Conservation (phyloP, 2,888 invertebrate genomes). For the Drosophila flavopinicola region DNA sequence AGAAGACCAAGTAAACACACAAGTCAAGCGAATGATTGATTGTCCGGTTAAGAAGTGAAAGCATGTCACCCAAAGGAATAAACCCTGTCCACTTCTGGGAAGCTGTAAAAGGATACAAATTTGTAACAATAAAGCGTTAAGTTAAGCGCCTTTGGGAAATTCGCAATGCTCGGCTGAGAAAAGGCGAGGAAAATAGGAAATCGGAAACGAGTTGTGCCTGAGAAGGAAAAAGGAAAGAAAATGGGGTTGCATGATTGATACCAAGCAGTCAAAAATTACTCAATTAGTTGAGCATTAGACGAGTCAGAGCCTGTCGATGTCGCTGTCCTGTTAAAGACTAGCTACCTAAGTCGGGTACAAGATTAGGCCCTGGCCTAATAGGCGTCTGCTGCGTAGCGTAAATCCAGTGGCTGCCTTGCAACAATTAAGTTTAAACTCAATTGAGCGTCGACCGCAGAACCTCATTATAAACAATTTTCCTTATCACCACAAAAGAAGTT, state of each 20-base stretch:
- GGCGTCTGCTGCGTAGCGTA: constrained; percentile 58
- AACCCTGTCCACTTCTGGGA: constrained; percentile 21
- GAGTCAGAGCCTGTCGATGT: no score
- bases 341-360: constrained; percentile 25
- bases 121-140: constrained; percentile 78
- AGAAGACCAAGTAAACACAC: constrained; percentile 41
- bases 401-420: constrained; percentile 72
- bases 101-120: constrained; percentile 65
- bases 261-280: constrained; percentile 72
- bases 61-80: constrained; percentile 72
- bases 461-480: constrained; percentile 77
- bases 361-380: constrained; percentile 44
- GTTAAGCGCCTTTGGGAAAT: constrained; percentile 67
- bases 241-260: constrained; percentile 66
- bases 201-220: constrained; percentile 35
- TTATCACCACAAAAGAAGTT: constrained; percentile 58
- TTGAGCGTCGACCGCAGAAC: constrained; percentile 66
- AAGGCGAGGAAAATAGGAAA: constrained; percentile 37
- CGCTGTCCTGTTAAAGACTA: neutral
- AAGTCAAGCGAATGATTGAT: constrained; percentile 81
- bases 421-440: constrained; percentile 70
- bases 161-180: constrained; percentile 69
- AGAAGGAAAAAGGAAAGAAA: no score
- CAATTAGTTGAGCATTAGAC: constrained; percentile 73
- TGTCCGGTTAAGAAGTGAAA: constrained; percentile 65